Evolutionary conservation across 2,888 invertebrate species (phyloP).

Genomic region (Achlya flavicornis): DNA sequence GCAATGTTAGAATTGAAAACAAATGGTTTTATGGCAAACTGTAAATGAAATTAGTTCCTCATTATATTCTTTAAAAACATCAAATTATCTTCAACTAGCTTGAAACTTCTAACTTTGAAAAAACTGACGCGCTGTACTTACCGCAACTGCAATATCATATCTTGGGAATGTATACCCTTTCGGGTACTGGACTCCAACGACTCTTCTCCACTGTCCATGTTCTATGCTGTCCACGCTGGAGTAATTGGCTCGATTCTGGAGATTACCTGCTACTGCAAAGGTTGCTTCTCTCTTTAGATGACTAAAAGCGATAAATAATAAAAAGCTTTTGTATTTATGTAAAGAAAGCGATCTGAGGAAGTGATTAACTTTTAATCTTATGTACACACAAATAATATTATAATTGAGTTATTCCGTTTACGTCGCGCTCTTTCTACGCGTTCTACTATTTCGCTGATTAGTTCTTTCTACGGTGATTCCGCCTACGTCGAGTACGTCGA

Average conservation of each 20-base stretch:
- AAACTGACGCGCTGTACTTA: slow-evolving; percentile 32
- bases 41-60: slow-evolving; percentile 24
- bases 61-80: neutral
- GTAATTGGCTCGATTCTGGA: slow-evolving; percentile 36
- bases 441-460: too few species aligned
- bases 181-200: slow-evolving; percentile 43
- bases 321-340: neutral
- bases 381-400: too few species aligned
- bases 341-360: too few species aligned
- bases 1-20: slow-evolving; percentile 39
- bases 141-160: slow-evolving; percentile 56
- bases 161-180: slow-evolving; percentile 48
- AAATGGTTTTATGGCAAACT: slow-evolving; percentile 41
- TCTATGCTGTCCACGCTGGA: slow-evolving; percentile 18
- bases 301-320: neutral
- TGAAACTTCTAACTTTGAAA: too few species aligned
- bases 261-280: slow-evolving; percentile 57
- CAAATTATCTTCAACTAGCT: neutral
- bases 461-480: too few species aligned
- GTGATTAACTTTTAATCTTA: too few species aligned
- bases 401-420: too few species aligned
- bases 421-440: too few species aligned
- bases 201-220: slow-evolving; percentile 55
- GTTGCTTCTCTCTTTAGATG: slow-evolving; percentile 1
- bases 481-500: too few species aligned